A percentile compares a stretch with the other conserved stretches of the same genome.
Evolutionary conservation across 2,797 vertebrate species (phyloP).

Genomic region (Denticeps clupeoides): DNA sequence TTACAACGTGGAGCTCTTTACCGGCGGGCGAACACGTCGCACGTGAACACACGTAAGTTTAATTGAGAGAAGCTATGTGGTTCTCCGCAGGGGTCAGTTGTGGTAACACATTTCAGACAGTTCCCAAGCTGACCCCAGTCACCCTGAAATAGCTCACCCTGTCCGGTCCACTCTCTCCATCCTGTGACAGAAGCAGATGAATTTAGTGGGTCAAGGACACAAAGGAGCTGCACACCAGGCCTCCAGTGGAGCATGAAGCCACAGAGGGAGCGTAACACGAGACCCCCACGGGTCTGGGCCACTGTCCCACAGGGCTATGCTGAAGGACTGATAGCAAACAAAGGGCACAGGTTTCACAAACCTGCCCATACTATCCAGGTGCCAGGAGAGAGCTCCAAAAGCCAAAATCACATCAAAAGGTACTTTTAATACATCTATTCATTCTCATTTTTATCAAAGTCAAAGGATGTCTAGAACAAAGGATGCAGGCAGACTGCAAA

Average conservation of each 20-base stretch:
- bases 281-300: constrained; percentile 41
- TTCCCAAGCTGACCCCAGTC: neutral
- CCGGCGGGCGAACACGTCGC: too few species aligned
- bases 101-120: neutral
- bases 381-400: too few species aligned
- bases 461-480: constrained; percentile 12
- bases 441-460: too few species aligned
- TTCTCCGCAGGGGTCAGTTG: constrained; percentile 2
- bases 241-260: constrained; percentile 64
- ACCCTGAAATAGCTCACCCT: constrained; percentile 3
- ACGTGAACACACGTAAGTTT: constrained; percentile 5
- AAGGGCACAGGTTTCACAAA: constrained; percentile 45
- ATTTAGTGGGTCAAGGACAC: constrained; percentile 63
- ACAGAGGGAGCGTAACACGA: constrained; percentile 56
- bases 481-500: constrained; percentile 5
- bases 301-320: neutral
- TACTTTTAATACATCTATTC: too few species aligned
- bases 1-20: neutral
- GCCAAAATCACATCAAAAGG: too few species aligned
- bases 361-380: constrained; percentile 42
- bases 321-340: constrained; percentile 27
- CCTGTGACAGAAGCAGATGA: constrained; percentile 44
- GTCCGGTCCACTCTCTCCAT: neutral
- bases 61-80: constrained; percentile 1
- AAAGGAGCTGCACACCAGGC: constrained; percentile 58